Base-by-base conservation (phyloP, 2,797 vertebrate genomes). In the Anisognathus igniventris region DNA sequence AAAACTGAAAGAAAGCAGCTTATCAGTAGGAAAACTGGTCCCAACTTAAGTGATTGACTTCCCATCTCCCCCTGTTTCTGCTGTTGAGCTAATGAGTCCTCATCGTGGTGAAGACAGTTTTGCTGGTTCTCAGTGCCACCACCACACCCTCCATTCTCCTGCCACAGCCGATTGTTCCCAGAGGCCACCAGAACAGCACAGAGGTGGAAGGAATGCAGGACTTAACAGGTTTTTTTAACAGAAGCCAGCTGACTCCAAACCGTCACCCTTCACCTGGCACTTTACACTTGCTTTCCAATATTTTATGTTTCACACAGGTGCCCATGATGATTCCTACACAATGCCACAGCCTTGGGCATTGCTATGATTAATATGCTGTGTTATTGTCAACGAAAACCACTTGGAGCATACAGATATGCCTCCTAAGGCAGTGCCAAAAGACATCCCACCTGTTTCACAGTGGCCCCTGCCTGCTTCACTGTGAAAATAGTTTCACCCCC, bases 81-180 rank as follows among this genome's bases (percentile, higher is more conserved):
- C 47, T 58, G n/a, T 8, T 72, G 33, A 54, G 61, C 17, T 57
- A 13, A 28, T 35, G 33, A 61, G 28, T 21, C 7, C 8, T 64
- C 61, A 62, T 16, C 10, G 27, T 0, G 0, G 7, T 14, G 12
- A 64, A 62, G 22, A n/a, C 5, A 16, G 8, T 19, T 58, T 17
- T 4, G 6, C 44, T 19, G 15, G 16, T 15, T 56, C 33, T 62
- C 2, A 1, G 22, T 40, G 35, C 23, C 6, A 7, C 14, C 61
- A 42, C 30, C 0, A 2, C 28, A 15, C 15, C 7, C 12, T 57
- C 9, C 44, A 35, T 8, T 30, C 19, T 17, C 13, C 12, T 58
- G 44, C 19, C 21, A 15, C 28, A 48, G 37, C 7, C 33, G 30
- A 7, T 1, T 4, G 27, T 19, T 14, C 56, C 47, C 65, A 61